Evolutionary conservation across 2,797 vertebrate species (phyloP), one percentile per base, ranked within the genome.

Genomic region (Macropus fuliginosus): DNA sequence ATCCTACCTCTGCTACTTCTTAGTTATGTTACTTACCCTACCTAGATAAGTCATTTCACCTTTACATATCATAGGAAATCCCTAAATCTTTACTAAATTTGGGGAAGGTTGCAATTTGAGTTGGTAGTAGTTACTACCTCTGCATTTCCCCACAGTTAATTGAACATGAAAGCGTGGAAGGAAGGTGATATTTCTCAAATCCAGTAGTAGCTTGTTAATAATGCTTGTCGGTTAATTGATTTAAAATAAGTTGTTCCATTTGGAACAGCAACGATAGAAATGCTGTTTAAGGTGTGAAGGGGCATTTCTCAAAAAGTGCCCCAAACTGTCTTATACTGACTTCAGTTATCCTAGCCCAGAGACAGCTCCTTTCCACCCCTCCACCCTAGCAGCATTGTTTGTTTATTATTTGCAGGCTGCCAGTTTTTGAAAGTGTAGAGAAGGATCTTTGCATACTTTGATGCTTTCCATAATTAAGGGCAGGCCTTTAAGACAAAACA

Each of bases 361-460:
- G 40, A 81, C n/a, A 46, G 74, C 18, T 46, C 74, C 40, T 81
- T 81, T 81, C 74, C 21, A 81, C 6, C 21, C n/a, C 8, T 46
- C 18, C 16, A 16, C 66, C 34, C 34, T 5, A 74, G 29, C 21
- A 81, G 74, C 40, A 81, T 46, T 46, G 16, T 74, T 74, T 24
- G 4, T 46, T 27, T 12, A 18, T 74, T 8, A 21, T 40, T 81
- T 81, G 21, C 6, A 11, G 21, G n/a, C 74, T 87, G 21, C 28
- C 74, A 46, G 21, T 52, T 90, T 92, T 92, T 24, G 52, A 55
- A 96, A 94, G 52, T 54, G 62, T 87, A 93, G 91, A 54, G 89
- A 93, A 93, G 90, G 46, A 66, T 92, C 74, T 81, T 54, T 62
- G 56, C n/a, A 24, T 28, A 9, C 74, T 52, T 12, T 18, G n/a